A percentile compares a stretch with the other conserved stretches of the same genome.
These are phyloP conservation scores for Glareola pratincola DNA, from an alignment of 2,113 vertebrate species.

Conservation along the genomic window DNA sequence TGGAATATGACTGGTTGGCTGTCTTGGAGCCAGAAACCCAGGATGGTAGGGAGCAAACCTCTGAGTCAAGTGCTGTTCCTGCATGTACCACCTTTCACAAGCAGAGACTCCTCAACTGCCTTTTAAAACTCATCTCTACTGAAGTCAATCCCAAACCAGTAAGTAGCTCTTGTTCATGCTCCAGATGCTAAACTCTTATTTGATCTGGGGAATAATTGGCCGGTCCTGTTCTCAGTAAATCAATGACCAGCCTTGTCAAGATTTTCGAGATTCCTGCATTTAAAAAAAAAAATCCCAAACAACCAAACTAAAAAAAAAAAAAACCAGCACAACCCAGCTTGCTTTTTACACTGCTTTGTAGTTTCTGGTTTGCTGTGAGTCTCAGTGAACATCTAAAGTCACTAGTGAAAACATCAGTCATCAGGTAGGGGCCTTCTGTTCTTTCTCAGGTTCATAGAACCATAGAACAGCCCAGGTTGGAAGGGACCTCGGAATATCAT, in stretches of 20 bases:
- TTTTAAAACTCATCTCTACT: constrained; percentile 89
- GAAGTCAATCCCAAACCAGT: constrained; percentile 94
- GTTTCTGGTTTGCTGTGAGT: background rate
- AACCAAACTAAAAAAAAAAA: too few relatives aligned
- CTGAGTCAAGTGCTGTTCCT: constrained; percentile 25
- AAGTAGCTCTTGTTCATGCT: constrained; percentile 61
- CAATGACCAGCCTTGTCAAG: background rate
- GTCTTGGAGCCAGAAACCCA: constrained; percentile 63
- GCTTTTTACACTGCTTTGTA: background rate
- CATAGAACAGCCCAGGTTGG: background rate
- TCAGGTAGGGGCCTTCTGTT: background rate
- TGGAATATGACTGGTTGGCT: constrained; percentile 95
- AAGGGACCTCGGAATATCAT: background rate
- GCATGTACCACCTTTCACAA: constrained; percentile 69
- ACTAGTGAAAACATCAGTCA: background rate
- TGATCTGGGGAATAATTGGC: background rate
- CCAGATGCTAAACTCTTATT: background rate
- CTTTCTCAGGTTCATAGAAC: background rate
- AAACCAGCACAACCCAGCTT: background rate
- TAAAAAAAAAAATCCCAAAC: background rate
- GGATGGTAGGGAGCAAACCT: constrained; percentile 36
- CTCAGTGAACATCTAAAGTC: background rate
- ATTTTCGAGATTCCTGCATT: background rate
- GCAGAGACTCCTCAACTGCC: constrained; percentile 87
- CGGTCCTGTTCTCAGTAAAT: background rate